phyloP scores from a whole-genome alignment of 2,797 vertebrate species.

The Sphenodon punctatus region DNA sequence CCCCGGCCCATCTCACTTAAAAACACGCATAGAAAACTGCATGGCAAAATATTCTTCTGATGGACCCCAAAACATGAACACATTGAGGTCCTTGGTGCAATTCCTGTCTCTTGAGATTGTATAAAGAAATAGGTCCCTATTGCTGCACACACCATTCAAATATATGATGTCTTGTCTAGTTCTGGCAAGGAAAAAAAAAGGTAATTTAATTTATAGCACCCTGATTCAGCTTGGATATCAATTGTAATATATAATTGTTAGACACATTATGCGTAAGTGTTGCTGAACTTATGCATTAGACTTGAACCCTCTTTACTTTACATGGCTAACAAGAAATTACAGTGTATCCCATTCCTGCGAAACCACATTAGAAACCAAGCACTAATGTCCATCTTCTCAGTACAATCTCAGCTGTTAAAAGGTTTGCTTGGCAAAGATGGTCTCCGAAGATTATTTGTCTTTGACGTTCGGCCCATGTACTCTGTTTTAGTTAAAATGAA shows the following conservation, averaged over 20 bases:
- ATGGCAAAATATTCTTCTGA: slow-evolving; percentile 1
- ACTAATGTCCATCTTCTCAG: not conserved
- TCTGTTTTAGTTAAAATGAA: slow-evolving; percentile 11
- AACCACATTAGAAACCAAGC: not conserved
- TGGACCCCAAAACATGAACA: not conserved
- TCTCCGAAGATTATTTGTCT: slow-evolving; percentile 25
- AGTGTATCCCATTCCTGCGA: not conserved
- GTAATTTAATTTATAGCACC: not conserved
- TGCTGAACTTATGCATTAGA: not conserved
- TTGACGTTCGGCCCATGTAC: slow-evolving; percentile 21
- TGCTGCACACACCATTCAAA: slow-evolving; percentile 1
- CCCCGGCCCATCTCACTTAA: too few species aligned
- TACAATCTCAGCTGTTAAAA: fast-evolving
- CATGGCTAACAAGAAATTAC: not conserved
- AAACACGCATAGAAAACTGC: not conserved
- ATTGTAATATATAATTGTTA: too few species aligned
- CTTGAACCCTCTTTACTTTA: not conserved
- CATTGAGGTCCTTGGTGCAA: slow-evolving; percentile 4
- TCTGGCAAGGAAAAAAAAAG: slow-evolving; percentile 8
- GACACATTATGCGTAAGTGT: not conserved
- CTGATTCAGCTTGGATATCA: too few species aligned
- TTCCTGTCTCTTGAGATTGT: slow-evolving; percentile 2
- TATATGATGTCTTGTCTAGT: not conserved
- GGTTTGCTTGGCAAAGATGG: not conserved
- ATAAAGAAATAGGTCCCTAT: slow-evolving; percentile 15